A percentile compares a stretch with the other conserved stretches of the same genome.
These are phyloP conservation scores for Aphelocoma californica DNA, from an alignment of 2,797 vertebrate genomes.

Conservation along the genomic window DNA sequence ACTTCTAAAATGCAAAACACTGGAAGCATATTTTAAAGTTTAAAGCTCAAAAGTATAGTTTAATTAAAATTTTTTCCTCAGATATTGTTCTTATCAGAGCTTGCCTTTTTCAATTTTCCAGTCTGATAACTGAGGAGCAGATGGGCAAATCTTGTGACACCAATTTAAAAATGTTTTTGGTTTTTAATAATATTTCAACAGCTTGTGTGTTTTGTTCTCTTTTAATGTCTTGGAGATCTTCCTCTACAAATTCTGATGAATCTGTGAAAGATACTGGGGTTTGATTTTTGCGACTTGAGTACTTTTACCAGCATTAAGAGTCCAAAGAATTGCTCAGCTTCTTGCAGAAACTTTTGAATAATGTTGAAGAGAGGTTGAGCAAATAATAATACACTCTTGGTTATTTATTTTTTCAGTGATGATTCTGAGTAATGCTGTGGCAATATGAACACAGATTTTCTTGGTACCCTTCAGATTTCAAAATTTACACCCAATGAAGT, in stretches of 20 bases:
- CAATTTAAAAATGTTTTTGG: background rate
- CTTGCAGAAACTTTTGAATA: background rate
- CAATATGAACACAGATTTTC: background rate
- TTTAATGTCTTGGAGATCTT: background rate
- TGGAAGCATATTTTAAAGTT: conserved; percentile 49
- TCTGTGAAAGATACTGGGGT: background rate
- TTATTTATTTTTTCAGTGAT: background rate
- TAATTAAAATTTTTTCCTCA: conserved; percentile 62
- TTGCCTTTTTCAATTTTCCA: conserved; percentile 69
- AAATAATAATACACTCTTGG: background rate
- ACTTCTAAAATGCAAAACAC: conserved; percentile 23
- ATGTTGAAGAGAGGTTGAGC: background rate
- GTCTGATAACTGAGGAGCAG: conserved; percentile 18
- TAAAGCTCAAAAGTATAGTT: conserved; percentile 29
- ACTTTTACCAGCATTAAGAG: background rate
- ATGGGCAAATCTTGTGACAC: background rate
- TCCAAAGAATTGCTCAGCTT: background rate
- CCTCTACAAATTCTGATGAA: background rate
- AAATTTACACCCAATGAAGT: background rate
- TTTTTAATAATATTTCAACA: background rate
- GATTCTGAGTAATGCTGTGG: background rate
- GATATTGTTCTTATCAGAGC: conserved; percentile 39
- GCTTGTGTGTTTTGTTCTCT: background rate
- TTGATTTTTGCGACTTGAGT: background rate
- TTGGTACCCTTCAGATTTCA: background rate